Base-by-base conservation (phyloP, 2,113 vertebrate species). In the Pantherophis guttatus region DNA sequence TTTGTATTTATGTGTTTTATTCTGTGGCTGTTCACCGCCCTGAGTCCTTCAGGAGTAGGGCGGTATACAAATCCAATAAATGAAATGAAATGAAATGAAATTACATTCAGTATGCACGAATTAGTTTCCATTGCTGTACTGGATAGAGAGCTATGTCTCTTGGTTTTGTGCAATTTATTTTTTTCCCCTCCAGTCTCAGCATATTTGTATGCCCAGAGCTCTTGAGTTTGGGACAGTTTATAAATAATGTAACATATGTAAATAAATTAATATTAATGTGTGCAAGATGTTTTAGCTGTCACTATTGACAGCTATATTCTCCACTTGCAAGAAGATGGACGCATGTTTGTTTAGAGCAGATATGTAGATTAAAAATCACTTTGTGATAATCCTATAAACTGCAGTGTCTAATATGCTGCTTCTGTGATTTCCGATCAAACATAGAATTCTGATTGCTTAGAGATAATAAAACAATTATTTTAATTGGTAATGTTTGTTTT, bases 401-500 rank as follows among this genome's bases (percentile, higher is more conserved):
- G 65, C 70, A 54, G 4, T 81, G 1, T 86, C 17, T 91, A 75
- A 91, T n/a, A 29, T 0, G 0, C 92, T 55, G 12, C 9, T 81
- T 54, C 70, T 26, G 48, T 86, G 52, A 91, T 13, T 95, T 90
- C 93, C 94, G 94, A 57, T 93, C 94, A 70, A 95, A 94, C n/a
- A 92, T 1, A 57, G 88, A 93, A 11, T 12, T 24, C 15, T 90
- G 65, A 93, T 96, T 96, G 90, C 65, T 90, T 91, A 87, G 44
- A 92, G 33, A 86, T 1, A 75, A 44, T 86, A 94, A 90, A 94
- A 94, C 89, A 94, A 93, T 19, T 62, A 94, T 11, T 87, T 87
- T 0, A 81, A 0, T 87, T 92, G 93, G 94, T 93, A 94, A 92
- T 93, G 93, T 95, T 95, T 93, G 50, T 94, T 96, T 93, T 92